Percentiles rank a stretch among this genome's conserved stretches.
Evolutionary conservation across 2,888 invertebrate species (phyloP).

Genomic region (Eugnorisma glareosa): DNA sequence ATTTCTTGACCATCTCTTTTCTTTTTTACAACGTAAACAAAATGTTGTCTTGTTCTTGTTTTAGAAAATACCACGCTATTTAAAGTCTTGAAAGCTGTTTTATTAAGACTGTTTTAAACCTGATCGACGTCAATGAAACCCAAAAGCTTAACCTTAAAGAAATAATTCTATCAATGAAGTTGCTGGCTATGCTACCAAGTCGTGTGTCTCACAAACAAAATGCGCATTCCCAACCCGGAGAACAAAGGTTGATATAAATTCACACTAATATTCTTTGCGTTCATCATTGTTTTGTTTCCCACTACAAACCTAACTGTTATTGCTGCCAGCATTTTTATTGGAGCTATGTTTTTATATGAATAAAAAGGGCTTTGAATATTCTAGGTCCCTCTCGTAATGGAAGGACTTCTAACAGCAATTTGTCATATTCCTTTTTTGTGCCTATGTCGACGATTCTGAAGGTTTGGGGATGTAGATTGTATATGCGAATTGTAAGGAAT

Average conservation of each 20-base stretch:
- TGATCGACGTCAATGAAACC: not conserved
- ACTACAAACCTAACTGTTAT: constrained; percentile 62
- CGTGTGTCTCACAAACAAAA: constrained; percentile 63
- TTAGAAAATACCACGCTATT: not conserved
- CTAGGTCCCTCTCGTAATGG: constrained; percentile 32
- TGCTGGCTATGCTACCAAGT: not conserved
- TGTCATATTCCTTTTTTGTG: constrained; percentile 55
- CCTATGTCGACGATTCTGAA: constrained; percentile 36
- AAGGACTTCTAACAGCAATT: constrained; percentile 41
- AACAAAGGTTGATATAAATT: constrained; percentile 80
- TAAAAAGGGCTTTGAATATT: constrained; percentile 42
- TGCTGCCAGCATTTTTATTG: constrained; percentile 50
- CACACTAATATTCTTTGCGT: constrained; percentile 77
- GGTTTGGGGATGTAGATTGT: constrained; percentile 47
- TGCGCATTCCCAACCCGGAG: constrained; percentile 72
- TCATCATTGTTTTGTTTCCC: constrained; percentile 74
- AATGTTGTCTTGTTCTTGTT: not conserved
- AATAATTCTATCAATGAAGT: not conserved
- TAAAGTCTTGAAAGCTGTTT: not conserved
- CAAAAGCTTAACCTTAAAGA: not conserved
- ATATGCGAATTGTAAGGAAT: constrained; percentile 41
- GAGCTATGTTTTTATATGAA: constrained; percentile 44
- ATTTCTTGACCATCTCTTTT: not conserved
- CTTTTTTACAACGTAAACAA: not conserved
- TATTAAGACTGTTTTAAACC: not conserved